A percentile compares a stretch with the other conserved stretches of the same genome.
These are phyloP conservation scores for Ciconia maguari DNA, from an alignment of 2,113 vertebrate genomes.

Conservation along the genomic window DNA sequence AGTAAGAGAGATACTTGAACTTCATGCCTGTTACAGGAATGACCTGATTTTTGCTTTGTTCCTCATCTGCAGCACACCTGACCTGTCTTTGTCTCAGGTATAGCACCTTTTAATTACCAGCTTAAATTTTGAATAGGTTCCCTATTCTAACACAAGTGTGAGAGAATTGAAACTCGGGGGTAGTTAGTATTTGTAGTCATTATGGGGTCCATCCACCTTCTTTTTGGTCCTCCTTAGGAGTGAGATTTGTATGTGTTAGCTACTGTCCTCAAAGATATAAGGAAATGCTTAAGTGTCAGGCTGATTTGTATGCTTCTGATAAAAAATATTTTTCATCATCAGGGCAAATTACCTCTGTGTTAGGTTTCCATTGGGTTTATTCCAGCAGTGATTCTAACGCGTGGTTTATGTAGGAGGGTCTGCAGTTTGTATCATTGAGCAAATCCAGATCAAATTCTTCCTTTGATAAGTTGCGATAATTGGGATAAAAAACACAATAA, in stretches of 20 bases:
- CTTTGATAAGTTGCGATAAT: background rate
- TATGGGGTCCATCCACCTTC: background rate
- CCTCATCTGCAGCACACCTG: background rate
- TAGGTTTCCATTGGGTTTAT: background rate
- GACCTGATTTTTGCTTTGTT: background rate
- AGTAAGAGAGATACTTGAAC: background rate
- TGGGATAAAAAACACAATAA: background rate
- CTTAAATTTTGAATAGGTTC: background rate
- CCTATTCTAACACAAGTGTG: background rate
- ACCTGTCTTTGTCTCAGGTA: background rate
- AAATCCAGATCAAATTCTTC: background rate
- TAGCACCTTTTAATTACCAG: background rate
- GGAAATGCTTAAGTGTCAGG: background rate
- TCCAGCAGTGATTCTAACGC: background rate
- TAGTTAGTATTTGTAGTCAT: background rate
- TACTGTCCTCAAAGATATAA: background rate
- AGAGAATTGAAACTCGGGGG: background rate
- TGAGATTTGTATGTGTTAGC: background rate
- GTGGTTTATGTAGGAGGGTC: background rate
- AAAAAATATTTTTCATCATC: background rate
- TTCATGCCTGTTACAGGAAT: background rate
- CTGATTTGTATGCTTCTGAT: background rate
- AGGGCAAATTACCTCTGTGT: background rate
- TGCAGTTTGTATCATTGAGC: background rate
- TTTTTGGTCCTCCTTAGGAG: background rate